These are phyloP conservation scores for Zaprionus camerounensis DNA, from an alignment of 1,140 invertebrate genomes.

Conservation along the genomic window DNA sequence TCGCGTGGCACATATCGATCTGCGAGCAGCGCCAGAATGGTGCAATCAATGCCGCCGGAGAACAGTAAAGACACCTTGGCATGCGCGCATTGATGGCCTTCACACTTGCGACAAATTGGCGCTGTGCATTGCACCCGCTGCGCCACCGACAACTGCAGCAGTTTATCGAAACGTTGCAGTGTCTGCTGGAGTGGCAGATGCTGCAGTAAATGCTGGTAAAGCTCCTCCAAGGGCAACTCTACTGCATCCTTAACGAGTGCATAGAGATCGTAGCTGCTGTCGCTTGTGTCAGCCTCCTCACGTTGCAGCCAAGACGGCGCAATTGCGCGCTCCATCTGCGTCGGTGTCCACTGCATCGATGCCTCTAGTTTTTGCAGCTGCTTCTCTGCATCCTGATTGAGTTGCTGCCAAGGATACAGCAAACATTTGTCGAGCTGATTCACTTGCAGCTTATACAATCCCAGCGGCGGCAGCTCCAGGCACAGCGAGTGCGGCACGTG, in stretches of 20 bases:
- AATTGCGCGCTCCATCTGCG: constrained; percentile 16
- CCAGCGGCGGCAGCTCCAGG: constrained; percentile 89
- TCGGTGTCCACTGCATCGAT: constrained; percentile 38
- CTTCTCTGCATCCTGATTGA: constrained; percentile 16
- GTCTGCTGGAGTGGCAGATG: constrained; percentile 61
- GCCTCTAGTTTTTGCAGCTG: constrained; percentile 46
- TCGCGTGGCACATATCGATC: constrained; percentile 89
- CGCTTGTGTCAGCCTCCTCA: neutral
- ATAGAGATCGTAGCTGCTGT: constrained; percentile 27
- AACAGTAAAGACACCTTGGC: constrained; percentile 94
- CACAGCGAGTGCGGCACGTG: constrained; percentile 62
- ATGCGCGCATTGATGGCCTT: constrained; percentile 86
- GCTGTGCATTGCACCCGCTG: constrained; percentile 88
- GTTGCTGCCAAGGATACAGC: constrained; percentile 61
- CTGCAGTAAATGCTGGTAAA: constrained; percentile 34
- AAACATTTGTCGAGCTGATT: constrained; percentile 27
- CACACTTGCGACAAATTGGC: constrained; percentile 88
- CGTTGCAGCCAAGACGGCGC: constrained; percentile 46
- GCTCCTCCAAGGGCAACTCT: constrained; percentile 60
- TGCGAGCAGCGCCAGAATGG: constrained; percentile 92
- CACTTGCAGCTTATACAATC: constrained; percentile 62
- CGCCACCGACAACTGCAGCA: constrained; percentile 88
- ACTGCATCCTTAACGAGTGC: constrained; percentile 42
- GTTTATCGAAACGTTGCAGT: constrained; percentile 85
- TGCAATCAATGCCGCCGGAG: constrained; percentile 98